Percentiles rank a stretch among this genome's conserved stretches.
Evolutionary conservation across 2,888 invertebrate genomes (phyloP).

Genomic region (Drosophila meridiana): DNA sequence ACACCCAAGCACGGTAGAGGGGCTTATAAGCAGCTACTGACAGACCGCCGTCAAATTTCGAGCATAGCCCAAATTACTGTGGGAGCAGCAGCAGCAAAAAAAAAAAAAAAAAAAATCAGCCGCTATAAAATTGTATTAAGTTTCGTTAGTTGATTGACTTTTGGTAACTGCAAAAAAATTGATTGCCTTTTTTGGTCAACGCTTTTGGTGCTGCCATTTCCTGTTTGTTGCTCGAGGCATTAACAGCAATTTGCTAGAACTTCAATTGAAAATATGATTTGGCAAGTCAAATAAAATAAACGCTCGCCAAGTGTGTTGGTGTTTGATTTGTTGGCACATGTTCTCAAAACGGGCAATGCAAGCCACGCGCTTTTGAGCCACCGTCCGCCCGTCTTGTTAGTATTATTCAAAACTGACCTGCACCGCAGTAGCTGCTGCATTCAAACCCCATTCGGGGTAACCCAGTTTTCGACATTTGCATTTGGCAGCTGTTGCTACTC

Average conservation of each 20-base stretch:
- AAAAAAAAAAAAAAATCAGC: slow-evolving; percentile 27
- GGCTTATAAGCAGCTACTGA: slow-evolving; percentile 63
- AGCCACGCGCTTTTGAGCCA: slow-evolving; percentile 13
- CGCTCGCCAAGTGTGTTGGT: slow-evolving; percentile 40
- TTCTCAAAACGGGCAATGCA: slow-evolving; percentile 22
- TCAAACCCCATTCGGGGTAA: slow-evolving; percentile 58
- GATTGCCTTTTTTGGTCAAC: slow-evolving; percentile 75
- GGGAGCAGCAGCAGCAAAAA: slow-evolving; percentile 46
- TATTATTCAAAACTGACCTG: slow-evolving; percentile 44
- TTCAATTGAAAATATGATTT: slow-evolving; percentile 51
- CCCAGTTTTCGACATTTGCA: slow-evolving; percentile 61
- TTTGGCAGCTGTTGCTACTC: slow-evolving; percentile 63
- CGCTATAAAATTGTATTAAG: slow-evolving; percentile 72
- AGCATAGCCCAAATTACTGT: slow-evolving; percentile 63
- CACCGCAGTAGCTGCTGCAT: slow-evolving; percentile 24
- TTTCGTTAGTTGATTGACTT: slow-evolving; percentile 76
- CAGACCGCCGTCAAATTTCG: slow-evolving; percentile 75
- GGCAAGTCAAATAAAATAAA: slow-evolving; percentile 22
- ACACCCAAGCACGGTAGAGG: slow-evolving; percentile 36
- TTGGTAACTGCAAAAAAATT: slow-evolving; percentile 64
- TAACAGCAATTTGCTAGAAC: slow-evolving; percentile 55
- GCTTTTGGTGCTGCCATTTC: slow-evolving; percentile 57
- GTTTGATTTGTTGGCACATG: slow-evolving; percentile 39
- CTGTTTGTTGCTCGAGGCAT: slow-evolving; percentile 61
- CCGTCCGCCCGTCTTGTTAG: slow-evolving; percentile 43